These are phyloP conservation scores for Drosophila pachea DNA, from an alignment of 1,140 invertebrate genomes.

Conservation along the genomic window DNA sequence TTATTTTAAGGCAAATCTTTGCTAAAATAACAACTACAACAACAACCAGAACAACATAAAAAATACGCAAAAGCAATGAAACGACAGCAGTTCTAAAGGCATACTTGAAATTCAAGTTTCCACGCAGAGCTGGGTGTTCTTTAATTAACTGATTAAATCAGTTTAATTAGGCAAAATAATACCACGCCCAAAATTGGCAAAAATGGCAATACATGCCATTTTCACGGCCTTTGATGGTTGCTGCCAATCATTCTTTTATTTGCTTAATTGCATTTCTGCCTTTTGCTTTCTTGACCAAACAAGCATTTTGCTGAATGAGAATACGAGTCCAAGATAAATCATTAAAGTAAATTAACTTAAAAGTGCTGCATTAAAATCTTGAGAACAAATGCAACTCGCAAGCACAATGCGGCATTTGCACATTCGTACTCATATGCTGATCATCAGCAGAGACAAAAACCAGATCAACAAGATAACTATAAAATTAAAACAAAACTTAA, in stretches of 20 bases:
- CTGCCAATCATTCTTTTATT: conserved; percentile 73
- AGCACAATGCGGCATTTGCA: conserved; percentile 65
- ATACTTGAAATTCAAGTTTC: conserved; percentile 19
- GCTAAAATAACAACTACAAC: conserved; percentile 66
- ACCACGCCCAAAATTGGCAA: conserved; percentile 7
- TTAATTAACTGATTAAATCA: conserved; percentile 13
- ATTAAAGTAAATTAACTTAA: conserved; percentile 24
- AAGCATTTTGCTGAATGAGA: conserved; percentile 51
- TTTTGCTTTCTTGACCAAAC: conserved; percentile 65
- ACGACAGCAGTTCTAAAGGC: conserved; percentile 7
- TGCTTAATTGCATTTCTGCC: conserved; percentile 73
- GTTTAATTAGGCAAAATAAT: background rate
- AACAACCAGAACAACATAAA: conserved; percentile 49
- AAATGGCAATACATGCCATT: background rate
- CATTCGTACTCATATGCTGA: conserved; percentile 53
- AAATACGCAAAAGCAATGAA: conserved; percentile 31
- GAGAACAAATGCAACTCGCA: conserved; percentile 42
- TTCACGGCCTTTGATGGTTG: conserved; percentile 36
- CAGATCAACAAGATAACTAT: conserved; percentile 18
- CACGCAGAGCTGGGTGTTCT: conserved; percentile 14
- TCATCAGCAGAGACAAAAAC: conserved; percentile 24
- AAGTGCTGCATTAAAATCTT: conserved; percentile 13
- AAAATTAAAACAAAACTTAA: conserved; percentile 50
- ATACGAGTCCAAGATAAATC: conserved; percentile 18
- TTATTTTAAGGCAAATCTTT: conserved; percentile 75